Evolutionary conservation across 2,797 vertebrate genomes (phyloP).

Genomic region (Sphenopsis melanotis): DNA sequence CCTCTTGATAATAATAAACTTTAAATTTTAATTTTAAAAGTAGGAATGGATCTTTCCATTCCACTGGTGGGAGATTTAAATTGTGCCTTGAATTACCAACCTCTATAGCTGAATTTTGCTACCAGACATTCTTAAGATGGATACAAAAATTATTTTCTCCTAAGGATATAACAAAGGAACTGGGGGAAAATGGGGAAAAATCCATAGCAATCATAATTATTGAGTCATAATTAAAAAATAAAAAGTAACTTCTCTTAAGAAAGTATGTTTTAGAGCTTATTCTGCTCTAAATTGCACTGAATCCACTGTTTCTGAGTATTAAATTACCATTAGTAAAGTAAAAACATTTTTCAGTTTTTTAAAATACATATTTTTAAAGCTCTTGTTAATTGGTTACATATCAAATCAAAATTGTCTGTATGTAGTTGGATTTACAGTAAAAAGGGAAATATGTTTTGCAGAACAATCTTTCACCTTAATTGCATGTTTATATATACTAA

Average conservation of each 20-base stretch:
- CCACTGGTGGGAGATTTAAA: not conserved
- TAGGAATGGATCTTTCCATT: not conserved
- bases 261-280: not conserved
- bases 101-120: not conserved
- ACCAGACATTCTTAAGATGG: not conserved
- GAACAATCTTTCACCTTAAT: not conserved
- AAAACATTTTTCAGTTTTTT: not conserved
- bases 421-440: not conserved
- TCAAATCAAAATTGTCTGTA: not conserved
- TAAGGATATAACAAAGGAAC: not conserved
- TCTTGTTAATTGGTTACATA: not conserved
- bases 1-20: not conserved
- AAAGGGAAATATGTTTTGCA: not conserved
- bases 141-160: not conserved
- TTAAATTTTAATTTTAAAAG: not conserved
- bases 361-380: not conserved
- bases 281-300: not conserved
- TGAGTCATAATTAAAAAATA: not conserved
- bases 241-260: not conserved
- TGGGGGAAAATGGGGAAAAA: not conserved
- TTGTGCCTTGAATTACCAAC: not conserved
- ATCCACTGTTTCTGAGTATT: not conserved
- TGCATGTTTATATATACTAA: not conserved
- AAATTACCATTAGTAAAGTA: not conserved
- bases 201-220: not conserved